Conservation (phyloP, 2,113 vertebrate species). For the Hemibagrus wyckioides region DNA sequence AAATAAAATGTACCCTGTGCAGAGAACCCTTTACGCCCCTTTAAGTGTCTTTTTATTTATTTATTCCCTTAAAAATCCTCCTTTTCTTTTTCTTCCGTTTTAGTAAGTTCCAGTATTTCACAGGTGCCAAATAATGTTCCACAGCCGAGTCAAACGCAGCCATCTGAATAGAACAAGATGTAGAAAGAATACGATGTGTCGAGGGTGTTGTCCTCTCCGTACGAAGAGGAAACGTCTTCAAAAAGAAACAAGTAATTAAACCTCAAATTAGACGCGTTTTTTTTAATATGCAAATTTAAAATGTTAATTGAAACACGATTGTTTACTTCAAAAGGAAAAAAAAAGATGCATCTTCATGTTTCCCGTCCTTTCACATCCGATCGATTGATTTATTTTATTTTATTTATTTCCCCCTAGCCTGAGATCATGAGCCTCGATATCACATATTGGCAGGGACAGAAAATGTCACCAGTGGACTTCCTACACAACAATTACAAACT, state of each 20-base stretch:
- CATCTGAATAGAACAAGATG: constrained; percentile 63
- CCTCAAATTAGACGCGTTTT: constrained; percentile 59
- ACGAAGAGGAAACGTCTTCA: constrained; percentile 76
- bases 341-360: constrained; percentile 79
- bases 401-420: constrained; percentile 82
- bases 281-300: constrained; percentile 72
- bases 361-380: constrained; percentile 69
- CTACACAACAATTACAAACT: constrained; percentile 19
- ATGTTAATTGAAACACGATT: neutral
- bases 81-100: constrained; percentile 68
- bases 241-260: constrained; percentile 70
- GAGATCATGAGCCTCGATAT: constrained; percentile 91
- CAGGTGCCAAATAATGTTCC: constrained; percentile 79
- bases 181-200: constrained; percentile 42
- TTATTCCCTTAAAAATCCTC: constrained; percentile 64
- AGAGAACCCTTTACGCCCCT: constrained; percentile 73
- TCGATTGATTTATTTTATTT: constrained; percentile 39
- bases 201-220: constrained; percentile 21
- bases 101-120: constrained; percentile 74
- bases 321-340: constrained; percentile 81
- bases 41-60: constrained; percentile 56
- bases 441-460: constrained; percentile 78
- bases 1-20: constrained; percentile 80
- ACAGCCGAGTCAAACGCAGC: constrained; percentile 83
- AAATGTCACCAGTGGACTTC: constrained; percentile 42